Evolutionary conservation across 2,113 vertebrate genomes (phyloP).

Genomic region (Choloepus hoffmanni): DNA sequence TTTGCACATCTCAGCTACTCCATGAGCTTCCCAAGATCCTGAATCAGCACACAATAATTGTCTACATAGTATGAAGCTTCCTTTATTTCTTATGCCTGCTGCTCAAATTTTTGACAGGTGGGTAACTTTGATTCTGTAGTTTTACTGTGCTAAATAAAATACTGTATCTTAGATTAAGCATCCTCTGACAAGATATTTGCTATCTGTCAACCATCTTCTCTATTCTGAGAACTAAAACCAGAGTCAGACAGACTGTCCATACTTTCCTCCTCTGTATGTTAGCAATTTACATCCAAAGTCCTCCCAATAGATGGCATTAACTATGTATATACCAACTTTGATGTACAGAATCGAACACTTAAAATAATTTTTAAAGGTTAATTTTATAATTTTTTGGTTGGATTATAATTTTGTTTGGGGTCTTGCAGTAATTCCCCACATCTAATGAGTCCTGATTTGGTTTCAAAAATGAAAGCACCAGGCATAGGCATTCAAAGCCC

Average conservation of each 20-base stretch:
- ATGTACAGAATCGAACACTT: neutral
- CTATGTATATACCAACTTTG: neutral
- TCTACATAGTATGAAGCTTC: neutral
- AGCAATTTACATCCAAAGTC: neutral
- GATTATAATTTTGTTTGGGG: neutral
- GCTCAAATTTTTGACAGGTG: conserved; percentile 22
- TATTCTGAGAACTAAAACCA: neutral
- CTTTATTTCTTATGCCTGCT: neutral
- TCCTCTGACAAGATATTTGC: neutral
- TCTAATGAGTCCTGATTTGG: neutral
- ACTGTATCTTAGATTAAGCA: neutral
- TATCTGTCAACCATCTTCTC: neutral
- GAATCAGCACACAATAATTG: neutral
- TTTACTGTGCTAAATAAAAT: neutral
- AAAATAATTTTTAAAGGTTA: neutral
- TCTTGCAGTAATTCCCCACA: neutral
- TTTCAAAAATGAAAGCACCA: conserved; percentile 53
- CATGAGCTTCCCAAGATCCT: neutral
- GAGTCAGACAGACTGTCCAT: neutral
- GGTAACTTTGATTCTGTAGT: neutral
- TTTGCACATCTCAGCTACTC: neutral
- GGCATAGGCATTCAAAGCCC: neutral
- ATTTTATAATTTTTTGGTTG: neutral
- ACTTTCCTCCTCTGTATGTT: neutral
- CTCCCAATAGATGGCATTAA: neutral